These are phyloP conservation scores for Xerus rutilus DNA, from an alignment of 2,797 vertebrate genomes.

Conservation along the genomic window DNA sequence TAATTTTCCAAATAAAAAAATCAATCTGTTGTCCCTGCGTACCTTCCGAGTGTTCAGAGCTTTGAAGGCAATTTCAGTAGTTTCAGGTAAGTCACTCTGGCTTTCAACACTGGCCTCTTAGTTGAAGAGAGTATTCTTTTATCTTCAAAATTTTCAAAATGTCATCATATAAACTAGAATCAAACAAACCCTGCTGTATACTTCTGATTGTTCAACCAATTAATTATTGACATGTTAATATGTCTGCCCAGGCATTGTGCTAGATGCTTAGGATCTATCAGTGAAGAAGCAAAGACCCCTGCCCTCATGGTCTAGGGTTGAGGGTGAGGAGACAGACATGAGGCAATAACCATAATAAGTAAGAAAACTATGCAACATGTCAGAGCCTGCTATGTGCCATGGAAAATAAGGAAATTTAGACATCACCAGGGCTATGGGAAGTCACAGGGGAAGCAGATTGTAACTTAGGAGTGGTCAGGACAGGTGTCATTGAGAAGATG, in stretches of 20 bases:
- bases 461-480: not conserved
- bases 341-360: not conserved
- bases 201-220: not conserved
- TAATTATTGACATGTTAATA: not conserved
- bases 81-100: conserved; percentile 85
- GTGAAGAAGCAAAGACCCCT: not conserved
- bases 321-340: not conserved
- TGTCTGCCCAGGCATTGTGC: not conserved
- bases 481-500: not conserved
- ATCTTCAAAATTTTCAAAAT: not conserved
- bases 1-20: accelerated
- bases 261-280: not conserved
- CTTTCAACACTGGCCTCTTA: not conserved
- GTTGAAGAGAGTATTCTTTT: not conserved
- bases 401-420: not conserved
- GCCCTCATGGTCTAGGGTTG: not conserved
- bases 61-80: conserved; percentile 89
- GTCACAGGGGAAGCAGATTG: not conserved
- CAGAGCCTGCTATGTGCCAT: not conserved
- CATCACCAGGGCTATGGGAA: not conserved
- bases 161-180: not conserved
- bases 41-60: conserved; percentile 88
- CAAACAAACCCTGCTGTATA: not conserved
- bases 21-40: conserved; percentile 82
- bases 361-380: not conserved